A percentile compares a stretch with the other conserved stretches of the same genome.
Conservation (phyloP, 2,888 invertebrate genomes). For the Tenthredo notha region DNA sequence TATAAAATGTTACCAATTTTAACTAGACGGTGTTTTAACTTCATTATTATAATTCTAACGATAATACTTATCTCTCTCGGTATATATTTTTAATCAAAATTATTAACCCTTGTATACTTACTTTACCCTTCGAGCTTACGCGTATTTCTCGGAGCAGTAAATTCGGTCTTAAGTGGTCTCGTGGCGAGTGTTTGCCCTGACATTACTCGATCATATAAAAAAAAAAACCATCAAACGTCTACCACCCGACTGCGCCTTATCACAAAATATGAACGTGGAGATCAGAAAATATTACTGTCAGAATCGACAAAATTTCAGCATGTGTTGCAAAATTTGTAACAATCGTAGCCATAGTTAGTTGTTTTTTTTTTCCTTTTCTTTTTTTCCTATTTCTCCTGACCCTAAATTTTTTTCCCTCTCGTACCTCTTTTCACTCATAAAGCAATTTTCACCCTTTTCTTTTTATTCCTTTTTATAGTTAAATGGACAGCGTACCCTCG, state of each 20-base stretch:
- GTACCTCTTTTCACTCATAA: not conserved
- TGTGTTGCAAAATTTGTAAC: not conserved
- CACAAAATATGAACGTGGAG: not conserved
- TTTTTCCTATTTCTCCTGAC: not conserved
- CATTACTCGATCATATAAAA: not conserved
- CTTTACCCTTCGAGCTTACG: not conserved
- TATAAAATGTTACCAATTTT: not conserved
- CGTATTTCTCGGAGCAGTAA: not conserved
- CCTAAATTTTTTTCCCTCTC: not conserved
- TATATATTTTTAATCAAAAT: not conserved
- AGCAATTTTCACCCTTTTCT: not conserved
- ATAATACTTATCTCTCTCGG: not conserved
- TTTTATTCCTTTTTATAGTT: not conserved
- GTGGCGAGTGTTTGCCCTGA: slow-evolving; percentile 15
- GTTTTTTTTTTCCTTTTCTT: not conserved
- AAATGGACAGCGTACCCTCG: not conserved
- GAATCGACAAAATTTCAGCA: not conserved
- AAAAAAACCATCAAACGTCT: not conserved
- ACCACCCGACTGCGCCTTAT: not conserved
- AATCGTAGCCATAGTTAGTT: not conserved
- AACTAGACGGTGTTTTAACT: not conserved
- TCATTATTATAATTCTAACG: not conserved
- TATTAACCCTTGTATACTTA: not conserved
- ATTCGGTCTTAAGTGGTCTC: slow-evolving; percentile 12
- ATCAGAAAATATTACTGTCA: not conserved